These are phyloP conservation scores for Nebria brevicollis DNA, from an alignment of 2,888 invertebrate species.

Conservation along the genomic window DNA sequence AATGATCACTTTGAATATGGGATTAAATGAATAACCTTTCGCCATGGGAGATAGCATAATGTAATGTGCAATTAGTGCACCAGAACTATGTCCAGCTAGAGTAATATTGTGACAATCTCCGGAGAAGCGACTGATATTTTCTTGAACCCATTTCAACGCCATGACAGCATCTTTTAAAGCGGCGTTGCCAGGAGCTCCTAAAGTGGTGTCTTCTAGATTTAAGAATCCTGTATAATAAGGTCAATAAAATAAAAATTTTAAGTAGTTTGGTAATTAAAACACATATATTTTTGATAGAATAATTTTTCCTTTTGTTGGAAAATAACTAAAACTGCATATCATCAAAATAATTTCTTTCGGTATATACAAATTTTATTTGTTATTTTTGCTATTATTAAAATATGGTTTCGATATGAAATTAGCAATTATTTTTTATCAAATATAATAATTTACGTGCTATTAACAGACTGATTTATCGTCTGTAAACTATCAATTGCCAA, in stretches of 20 bases:
- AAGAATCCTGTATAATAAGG: slow-evolving; percentile 32
- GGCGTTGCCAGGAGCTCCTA: slow-evolving; percentile 49
- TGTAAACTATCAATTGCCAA: too few relatives aligned
- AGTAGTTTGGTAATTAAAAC: background rate
- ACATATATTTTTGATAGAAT: background rate
- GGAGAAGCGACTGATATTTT: slow-evolving; percentile 48
- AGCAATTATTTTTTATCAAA: too few relatives aligned
- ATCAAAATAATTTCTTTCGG: background rate
- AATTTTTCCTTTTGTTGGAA: background rate
- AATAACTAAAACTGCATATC: slow-evolving; percentile 11
- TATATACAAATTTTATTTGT: too few relatives aligned
- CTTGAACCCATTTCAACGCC: slow-evolving; percentile 49
- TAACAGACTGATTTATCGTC: too few relatives aligned
- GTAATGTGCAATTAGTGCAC: slow-evolving; percentile 47
- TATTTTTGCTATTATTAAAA: too few relatives aligned
- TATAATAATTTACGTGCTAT: too few relatives aligned
- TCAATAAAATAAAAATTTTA: background rate
- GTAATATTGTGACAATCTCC: slow-evolving; percentile 52
- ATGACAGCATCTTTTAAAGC: slow-evolving; percentile 49
- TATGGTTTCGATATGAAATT: too few relatives aligned
- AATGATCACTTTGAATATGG: background rate
- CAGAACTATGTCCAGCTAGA: slow-evolving; percentile 53
- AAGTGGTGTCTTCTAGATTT: slow-evolving; percentile 40
- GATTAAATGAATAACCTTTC: background rate
- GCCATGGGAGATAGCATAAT: slow-evolving; percentile 7